Evolutionary conservation across 2,113 vertebrate species (phyloP), one percentile per base, ranked within the genome.

Genomic region (Chloropsis hardwickii): DNA sequence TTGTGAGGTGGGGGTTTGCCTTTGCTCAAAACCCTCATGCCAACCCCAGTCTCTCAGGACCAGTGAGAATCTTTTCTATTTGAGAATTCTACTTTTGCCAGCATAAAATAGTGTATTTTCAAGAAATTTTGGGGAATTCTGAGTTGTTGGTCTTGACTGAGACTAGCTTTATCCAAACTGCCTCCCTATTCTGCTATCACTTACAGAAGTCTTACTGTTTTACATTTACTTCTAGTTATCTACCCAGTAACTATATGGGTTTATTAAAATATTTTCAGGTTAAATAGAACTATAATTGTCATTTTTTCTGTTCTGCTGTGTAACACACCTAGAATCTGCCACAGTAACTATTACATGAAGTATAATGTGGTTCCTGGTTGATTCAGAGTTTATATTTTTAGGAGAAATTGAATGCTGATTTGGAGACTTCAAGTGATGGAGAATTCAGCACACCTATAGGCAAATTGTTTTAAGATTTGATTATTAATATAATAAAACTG

Each of bases 21-120:
- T 48, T 64, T 54, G 33, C 16, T 2, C 2, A 77, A 57, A 10
- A 6, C 6, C 2, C 6, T 22, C 9, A 10, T 0, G 1, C 15
- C 20, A 29, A 20, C 12, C 10, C 2, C 20, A 35, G 14, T 50
- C 19, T 58, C 25, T 69, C 18, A 42, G 86, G 28, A 37, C 19
- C 16, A 37, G 10, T 6, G 25, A 65, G 20, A 19, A 17, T 12
- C n/a, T 61, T 57, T 69, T 60, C n/a, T 77, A 8, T 29, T 31
- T 48, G 29, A 82, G 35, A 7, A 29, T 57, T 69, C 17, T 48
- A 51, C 18, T 78, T 33, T 15, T 64, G 42, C 78, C 12, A 35
- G 9, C 57, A 42, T 50, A 50, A 64, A 74, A 76, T 16, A 17
- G 13, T 16, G 8, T 39, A 15, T 39, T 79, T 57, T 74, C 8